A percentile compares a stretch with the other conserved stretches of the same genome.
phyloP scores from a whole-genome alignment of 1,140 invertebrate genomes.

The Hypothenemus hampei region DNA sequence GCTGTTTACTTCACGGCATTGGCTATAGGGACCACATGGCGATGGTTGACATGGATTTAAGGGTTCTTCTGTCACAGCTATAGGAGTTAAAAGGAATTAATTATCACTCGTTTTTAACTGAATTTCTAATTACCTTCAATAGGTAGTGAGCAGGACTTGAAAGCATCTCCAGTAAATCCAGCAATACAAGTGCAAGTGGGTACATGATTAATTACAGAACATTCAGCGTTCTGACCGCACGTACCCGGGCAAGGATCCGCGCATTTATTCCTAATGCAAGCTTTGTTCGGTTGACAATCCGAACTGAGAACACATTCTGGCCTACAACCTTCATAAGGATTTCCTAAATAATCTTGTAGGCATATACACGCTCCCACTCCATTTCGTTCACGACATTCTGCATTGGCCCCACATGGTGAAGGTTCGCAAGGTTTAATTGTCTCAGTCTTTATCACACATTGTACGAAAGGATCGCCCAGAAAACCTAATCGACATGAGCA shows the following conservation, averaged over 20 bases:
- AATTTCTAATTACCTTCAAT: slow-evolving; percentile 32
- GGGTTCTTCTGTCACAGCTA: slow-evolving; percentile 42
- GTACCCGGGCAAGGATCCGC: slow-evolving; percentile 72
- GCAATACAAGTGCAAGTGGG: slow-evolving; percentile 70
- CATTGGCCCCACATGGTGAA: slow-evolving; percentile 61
- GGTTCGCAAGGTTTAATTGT: slow-evolving; percentile 41
- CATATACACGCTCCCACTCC: slow-evolving; percentile 67
- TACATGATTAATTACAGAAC: slow-evolving; percentile 72
- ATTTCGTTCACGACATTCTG: slow-evolving; percentile 58
- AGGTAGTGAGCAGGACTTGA: slow-evolving; percentile 41
- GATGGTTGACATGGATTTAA: slow-evolving; percentile 57
- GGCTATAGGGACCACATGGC: slow-evolving; percentile 65
- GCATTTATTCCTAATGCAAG: slow-evolving; percentile 76
- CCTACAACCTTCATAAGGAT: slow-evolving; percentile 73
- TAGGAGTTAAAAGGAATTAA: slow-evolving; percentile 21
- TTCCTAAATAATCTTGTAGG: slow-evolving; percentile 65
- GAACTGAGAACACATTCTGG: slow-evolving; percentile 74
- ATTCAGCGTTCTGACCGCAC: slow-evolving; percentile 76
- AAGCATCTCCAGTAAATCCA: slow-evolving; percentile 72
- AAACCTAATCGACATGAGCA: slow-evolving; percentile 70
- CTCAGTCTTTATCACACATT: slow-evolving; percentile 49
- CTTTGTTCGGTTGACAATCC: slow-evolving; percentile 68
- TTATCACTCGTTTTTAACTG: background rate
- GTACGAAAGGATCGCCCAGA: slow-evolving; percentile 69
- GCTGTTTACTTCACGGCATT: slow-evolving; percentile 56